Evolutionary conservation across 2,888 invertebrate species (phyloP).

Genomic region (Tachina lurida): DNA sequence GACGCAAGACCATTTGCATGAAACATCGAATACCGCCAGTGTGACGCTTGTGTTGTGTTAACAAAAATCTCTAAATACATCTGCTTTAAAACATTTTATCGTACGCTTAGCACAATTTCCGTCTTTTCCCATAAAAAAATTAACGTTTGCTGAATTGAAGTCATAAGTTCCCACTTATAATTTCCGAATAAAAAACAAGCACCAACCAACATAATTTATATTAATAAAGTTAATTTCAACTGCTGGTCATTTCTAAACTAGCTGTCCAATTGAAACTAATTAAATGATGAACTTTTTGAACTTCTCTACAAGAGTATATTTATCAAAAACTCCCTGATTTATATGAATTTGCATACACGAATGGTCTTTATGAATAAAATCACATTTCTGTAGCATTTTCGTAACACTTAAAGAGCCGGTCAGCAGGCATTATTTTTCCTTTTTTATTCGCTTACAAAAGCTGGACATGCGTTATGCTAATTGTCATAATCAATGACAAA

Average conservation of each 20-base stretch:
- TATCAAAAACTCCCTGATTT: slow-evolving; percentile 47
- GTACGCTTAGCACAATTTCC: neutral
- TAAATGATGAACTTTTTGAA: slow-evolving; percentile 51
- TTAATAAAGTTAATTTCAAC: slow-evolving; percentile 43
- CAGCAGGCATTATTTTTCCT: slow-evolving; percentile 38
- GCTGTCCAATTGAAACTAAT: slow-evolving; percentile 53
- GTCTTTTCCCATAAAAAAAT: neutral
- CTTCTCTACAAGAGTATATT: slow-evolving; percentile 13
- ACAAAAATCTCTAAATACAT: neutral
- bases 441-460: slow-evolving; percentile 14
- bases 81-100: neutral
- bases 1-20: too few relatives aligned
- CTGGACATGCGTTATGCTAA: slow-evolving; percentile 73
- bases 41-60: too few relatives aligned
- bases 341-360: slow-evolving; percentile 50
- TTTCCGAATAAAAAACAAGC: neutral
- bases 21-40: too few relatives aligned
- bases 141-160: neutral
- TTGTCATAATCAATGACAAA: slow-evolving; percentile 69
- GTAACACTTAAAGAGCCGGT: slow-evolving; percentile 58
- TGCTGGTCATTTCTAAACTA: slow-evolving; percentile 56
- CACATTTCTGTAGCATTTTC: slow-evolving; percentile 12
- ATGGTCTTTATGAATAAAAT: slow-evolving; percentile 10
- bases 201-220: slow-evolving; percentile 51
- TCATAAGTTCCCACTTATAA: slow-evolving; percentile 45